A percentile compares a stretch with the other conserved stretches of the same genome.
These are phyloP conservation scores for Calliopum simillimum DNA, from an alignment of 2,888 invertebrate species.

Conservation along the genomic window DNA sequence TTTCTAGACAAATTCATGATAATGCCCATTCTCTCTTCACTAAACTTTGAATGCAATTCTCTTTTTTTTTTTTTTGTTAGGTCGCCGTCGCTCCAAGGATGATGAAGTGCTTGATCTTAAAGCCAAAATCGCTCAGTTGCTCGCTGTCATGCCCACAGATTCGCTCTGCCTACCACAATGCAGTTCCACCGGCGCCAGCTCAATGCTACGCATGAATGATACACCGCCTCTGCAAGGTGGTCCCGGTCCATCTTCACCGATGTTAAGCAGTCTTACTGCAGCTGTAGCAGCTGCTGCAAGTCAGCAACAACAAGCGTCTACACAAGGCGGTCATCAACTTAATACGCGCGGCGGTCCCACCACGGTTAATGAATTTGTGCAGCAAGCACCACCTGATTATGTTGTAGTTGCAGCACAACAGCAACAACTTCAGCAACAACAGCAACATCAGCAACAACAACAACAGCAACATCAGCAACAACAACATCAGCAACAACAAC, in stretches of 20 bases:
- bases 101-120: slow-evolving; percentile 93
- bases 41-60: no score
- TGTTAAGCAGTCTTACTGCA: slow-evolving; percentile 60
- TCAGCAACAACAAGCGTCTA: slow-evolving; percentile 40
- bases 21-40: no score
- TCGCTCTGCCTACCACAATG: slow-evolving; percentile 71
- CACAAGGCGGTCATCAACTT: slow-evolving; percentile 53
- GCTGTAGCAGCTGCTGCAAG: slow-evolving; percentile 43
- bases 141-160: slow-evolving; percentile 86
- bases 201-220: slow-evolving; percentile 73
- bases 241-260: slow-evolving; percentile 66
- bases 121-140: slow-evolving; percentile 89
- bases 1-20: no score
- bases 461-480: slow-evolving; percentile 47
- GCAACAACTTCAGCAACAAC: slow-evolving; percentile 41
- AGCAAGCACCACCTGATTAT: slow-evolving; percentile 51
- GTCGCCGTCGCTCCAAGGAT: slow-evolving; percentile 84
- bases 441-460: slow-evolving; percentile 42
- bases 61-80: slow-evolving; percentile 68
- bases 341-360: slow-evolving; percentile 46
- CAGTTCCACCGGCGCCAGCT: slow-evolving; percentile 69
- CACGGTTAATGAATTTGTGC: slow-evolving; percentile 50
- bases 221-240: slow-evolving; percentile 63
- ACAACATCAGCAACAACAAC: slow-evolving; percentile 45
- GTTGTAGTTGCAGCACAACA: slow-evolving; percentile 36